These are phyloP conservation scores for Epinephelus cyanopodus DNA, from an alignment of 2,113 vertebrate genomes.

Conservation along the genomic window DNA sequence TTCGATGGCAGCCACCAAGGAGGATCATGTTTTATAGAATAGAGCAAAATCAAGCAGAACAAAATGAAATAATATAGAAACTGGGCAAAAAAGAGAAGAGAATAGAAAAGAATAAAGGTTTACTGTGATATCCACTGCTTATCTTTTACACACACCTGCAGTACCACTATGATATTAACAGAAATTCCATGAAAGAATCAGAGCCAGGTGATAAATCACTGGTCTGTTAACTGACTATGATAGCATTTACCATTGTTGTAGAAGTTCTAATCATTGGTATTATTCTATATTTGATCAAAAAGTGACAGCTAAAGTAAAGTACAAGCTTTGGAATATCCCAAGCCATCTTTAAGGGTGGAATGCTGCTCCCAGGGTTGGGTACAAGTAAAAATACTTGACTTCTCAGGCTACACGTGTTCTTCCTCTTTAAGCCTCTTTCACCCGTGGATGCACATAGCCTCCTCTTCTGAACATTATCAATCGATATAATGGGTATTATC, in stretches of 20 bases:
- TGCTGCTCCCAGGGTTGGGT: background rate
- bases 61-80: constrained; percentile 51
- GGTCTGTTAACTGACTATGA: constrained; percentile 1
- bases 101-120: constrained; percentile 47
- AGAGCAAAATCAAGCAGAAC: constrained; percentile 62
- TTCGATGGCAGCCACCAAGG: constrained; percentile 42
- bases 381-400: background rate
- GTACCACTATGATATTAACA: constrained; percentile 20
- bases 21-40: constrained; percentile 53
- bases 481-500: too few relatives aligned
- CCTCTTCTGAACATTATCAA: too few relatives aligned
- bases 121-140: constrained; percentile 26
- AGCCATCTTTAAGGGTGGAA: background rate
- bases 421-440: background rate
- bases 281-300: constrained; percentile 9
- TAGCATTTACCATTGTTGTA: constrained; percentile 20
- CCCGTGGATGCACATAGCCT: background rate
- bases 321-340: background rate
- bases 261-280: constrained; percentile 6
- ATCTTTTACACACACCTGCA: constrained; percentile 30
- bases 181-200: constrained; percentile 22
- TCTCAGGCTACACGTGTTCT: background rate
- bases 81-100: background rate
- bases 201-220: constrained; percentile 38
- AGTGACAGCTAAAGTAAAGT: constrained; percentile 13